Percentiles rank a stretch among this genome's conserved stretches.
Evolutionary conservation across 2,797 vertebrate genomes (phyloP).

Genomic region (Cossypha polioptera): DNA sequence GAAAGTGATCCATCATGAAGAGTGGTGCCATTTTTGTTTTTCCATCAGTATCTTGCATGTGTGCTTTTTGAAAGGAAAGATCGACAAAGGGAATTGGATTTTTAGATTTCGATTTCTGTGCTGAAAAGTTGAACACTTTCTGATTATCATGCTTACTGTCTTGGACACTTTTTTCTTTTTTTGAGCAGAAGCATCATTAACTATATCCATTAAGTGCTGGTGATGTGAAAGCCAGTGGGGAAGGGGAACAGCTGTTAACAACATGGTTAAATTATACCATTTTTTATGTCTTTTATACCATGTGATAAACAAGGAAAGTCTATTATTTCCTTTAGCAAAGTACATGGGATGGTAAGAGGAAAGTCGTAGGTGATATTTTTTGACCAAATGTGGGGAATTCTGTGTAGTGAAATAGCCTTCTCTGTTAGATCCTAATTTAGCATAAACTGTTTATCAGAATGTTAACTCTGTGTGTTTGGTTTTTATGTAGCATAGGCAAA

Average conservation of each 20-base stretch:
- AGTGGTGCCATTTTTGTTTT: slow-evolving; percentile 7
- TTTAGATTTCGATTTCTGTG: neutral
- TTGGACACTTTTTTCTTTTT: neutral
- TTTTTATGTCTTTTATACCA: neutral
- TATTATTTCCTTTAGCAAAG: neutral
- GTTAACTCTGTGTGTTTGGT: neutral
- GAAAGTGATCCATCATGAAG: neutral
- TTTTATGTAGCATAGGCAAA: neutral
- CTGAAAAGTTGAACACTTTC: neutral
- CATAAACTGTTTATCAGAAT: neutral
- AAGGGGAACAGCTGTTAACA: neutral
- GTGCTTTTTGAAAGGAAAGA: neutral
- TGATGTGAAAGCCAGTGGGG: neutral
- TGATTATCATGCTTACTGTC: neutral
- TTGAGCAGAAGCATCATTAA: neutral
- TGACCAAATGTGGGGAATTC: neutral
- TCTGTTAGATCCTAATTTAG: neutral
- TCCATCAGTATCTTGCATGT: neutral
- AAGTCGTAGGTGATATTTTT: neutral
- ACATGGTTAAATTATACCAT: neutral
- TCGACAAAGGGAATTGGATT: neutral
- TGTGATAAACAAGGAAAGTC: neutral
- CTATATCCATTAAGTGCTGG: neutral
- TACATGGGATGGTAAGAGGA: neutral
- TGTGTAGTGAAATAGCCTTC: neutral